Evolutionary conservation across 1,140 invertebrate genomes (phyloP).

Genomic region (Diuraphis noxia): DNA sequence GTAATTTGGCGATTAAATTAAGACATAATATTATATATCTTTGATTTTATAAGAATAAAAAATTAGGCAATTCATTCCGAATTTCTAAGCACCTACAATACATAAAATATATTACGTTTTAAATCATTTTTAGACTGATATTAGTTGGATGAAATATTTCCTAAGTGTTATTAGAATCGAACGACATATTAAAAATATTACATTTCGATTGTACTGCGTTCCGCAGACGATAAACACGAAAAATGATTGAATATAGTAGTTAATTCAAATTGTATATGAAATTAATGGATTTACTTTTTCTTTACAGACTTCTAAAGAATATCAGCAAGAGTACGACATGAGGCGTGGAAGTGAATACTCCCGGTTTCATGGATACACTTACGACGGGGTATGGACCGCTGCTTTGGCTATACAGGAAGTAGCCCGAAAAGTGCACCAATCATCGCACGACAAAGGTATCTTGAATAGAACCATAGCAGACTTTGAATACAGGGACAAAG

Average conservation of each 20-base stretch:
- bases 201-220: too few relatives aligned
- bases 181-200: too few relatives aligned
- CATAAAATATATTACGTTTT: too few relatives aligned
- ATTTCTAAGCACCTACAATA: too few relatives aligned
- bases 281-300: neutral
- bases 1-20: neutral
- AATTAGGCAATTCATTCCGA: too few relatives aligned
- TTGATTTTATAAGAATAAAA: neutral
- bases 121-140: too few relatives aligned
- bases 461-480: conserved; percentile 75
- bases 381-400: conserved; percentile 96
- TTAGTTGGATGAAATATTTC: too few relatives aligned
- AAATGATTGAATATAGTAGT: neutral
- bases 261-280: neutral
- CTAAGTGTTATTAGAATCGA: too few relatives aligned
- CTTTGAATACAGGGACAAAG: conserved; percentile 80
- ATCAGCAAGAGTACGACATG: conserved; percentile 80
- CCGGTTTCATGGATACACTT: conserved; percentile 94
- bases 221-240: neutral
- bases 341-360: conserved; percentile 81
- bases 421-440: conserved; percentile 67
- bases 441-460: conserved; percentile 60
- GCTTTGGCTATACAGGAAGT: conserved; percentile 88
- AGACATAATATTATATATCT: neutral
- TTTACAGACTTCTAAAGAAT: conserved; percentile 82